Conservation (phyloP, 2,888 invertebrate genomes). For the Antheraea assamensis region DNA sequence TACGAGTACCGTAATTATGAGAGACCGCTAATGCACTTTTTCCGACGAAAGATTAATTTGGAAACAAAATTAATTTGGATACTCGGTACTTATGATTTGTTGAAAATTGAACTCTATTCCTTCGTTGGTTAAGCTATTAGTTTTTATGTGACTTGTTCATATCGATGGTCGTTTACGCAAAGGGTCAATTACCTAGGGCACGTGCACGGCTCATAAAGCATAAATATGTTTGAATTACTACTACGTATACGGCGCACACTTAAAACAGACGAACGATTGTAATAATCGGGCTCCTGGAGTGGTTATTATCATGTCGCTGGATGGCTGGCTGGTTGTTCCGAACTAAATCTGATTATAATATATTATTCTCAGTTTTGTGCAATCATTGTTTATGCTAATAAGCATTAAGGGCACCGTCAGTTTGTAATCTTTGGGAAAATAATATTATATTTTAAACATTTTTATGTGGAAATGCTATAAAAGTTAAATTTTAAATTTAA, state of each 20-base stretch:
- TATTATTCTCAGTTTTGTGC: constrained; percentile 11
- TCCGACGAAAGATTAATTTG: constrained; percentile 39
- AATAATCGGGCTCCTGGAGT: constrained; percentile 37
- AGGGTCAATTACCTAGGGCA: constrained; percentile 52
- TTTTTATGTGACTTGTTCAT: constrained; percentile 14
- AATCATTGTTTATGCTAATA: background rate
- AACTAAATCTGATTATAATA: constrained; percentile 5
- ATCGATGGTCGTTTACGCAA: constrained; percentile 31
- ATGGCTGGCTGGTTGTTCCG: background rate
- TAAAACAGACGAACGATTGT: constrained; percentile 32
- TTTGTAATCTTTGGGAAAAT: no score
- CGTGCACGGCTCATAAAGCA: constrained; percentile 27
- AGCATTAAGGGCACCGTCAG: background rate
- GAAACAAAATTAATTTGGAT: constrained; percentile 32
- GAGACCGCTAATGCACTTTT: constrained; percentile 25
- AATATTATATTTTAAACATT: background rate
- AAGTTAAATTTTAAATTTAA: no score
- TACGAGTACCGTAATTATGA: background rate
- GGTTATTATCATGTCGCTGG: constrained; percentile 43
- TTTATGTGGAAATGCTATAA: no score
- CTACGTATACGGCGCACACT: constrained; percentile 24
- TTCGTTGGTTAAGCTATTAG: constrained; percentile 28
- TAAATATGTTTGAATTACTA: constrained; percentile 29
- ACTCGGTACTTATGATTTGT: constrained; percentile 10
- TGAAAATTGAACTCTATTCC: constrained; percentile 27